Percentiles rank a stretch among this genome's conserved stretches.
Conservation (phyloP, 2,113 vertebrate genomes). For the Fregata magnificens region DNA sequence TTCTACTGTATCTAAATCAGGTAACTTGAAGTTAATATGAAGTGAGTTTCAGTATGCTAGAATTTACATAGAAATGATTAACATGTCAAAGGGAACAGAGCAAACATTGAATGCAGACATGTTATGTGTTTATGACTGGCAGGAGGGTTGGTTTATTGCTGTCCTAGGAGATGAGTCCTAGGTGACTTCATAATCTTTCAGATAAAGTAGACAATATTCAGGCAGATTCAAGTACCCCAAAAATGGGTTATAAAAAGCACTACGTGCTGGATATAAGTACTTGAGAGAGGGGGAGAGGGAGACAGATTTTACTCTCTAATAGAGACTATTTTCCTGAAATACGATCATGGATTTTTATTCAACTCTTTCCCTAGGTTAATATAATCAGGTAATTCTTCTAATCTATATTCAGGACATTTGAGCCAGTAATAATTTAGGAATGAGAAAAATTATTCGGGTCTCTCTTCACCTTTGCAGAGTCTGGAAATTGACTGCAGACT, state of each 20-base stretch:
- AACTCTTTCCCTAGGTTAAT: constrained; percentile 21
- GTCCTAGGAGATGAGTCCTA: neutral
- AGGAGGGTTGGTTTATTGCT: neutral
- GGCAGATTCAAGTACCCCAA: constrained; percentile 1
- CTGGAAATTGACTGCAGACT: neutral
- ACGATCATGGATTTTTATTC: constrained; percentile 6
- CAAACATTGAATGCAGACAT: constrained; percentile 20
- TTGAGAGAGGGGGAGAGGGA: neutral
- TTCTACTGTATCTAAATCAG: constrained; percentile 33
- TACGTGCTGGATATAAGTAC: neutral
- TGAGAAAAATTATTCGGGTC: constrained; percentile 14
- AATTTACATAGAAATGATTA: constrained; percentile 49
- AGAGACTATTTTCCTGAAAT: constrained; percentile 35
- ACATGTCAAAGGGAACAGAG: constrained; percentile 50
- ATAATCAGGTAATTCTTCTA: constrained; percentile 31
- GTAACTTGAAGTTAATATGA: constrained; percentile 35
- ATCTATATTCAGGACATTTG: constrained; percentile 40
- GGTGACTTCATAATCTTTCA: constrained; percentile 30
- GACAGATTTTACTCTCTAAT: neutral
- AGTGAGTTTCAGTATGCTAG: constrained; percentile 20
- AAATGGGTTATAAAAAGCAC: constrained; percentile 25
- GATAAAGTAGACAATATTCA: neutral
- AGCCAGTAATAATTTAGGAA: constrained; percentile 20
- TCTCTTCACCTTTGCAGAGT: constrained; percentile 6
- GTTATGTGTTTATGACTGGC: constrained; percentile 30